A percentile compares a stretch with the other conserved stretches of the same genome.
These are phyloP conservation scores for Hepsetus odoe DNA, from an alignment of 2,113 vertebrate species.

Conservation along the genomic window DNA sequence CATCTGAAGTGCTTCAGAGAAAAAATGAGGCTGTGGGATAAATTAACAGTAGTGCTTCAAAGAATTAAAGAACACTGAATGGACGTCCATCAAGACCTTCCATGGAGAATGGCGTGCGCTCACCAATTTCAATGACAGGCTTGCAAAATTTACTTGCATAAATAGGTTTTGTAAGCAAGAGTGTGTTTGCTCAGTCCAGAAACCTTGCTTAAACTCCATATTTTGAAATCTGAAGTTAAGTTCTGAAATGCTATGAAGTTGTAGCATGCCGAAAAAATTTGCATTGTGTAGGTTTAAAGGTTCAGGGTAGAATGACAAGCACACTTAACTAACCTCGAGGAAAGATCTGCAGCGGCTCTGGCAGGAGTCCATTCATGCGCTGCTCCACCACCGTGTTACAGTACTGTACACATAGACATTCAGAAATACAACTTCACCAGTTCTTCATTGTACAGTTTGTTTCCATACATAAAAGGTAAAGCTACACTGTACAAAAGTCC, in stretches of 20 bases:
- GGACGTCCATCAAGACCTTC: not conserved
- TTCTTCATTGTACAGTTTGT: too few relatives aligned
- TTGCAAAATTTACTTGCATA: not conserved
- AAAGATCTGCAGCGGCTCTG: slow-evolving; percentile 97
- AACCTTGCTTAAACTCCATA: too few relatives aligned
- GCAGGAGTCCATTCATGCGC: slow-evolving; percentile 90
- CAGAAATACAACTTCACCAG: not conserved
- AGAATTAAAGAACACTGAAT: slow-evolving; percentile 13
- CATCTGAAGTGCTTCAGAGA: slow-evolving; percentile 81
- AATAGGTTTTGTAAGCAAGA: too few relatives aligned
- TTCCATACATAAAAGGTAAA: slow-evolving; percentile 10
- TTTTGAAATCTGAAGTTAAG: too few relatives aligned
- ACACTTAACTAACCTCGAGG: slow-evolving; percentile 76
- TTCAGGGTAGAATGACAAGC: slow-evolving; percentile 1
- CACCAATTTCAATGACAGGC: not conserved
- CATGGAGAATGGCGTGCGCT: not conserved
- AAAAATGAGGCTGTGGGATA: slow-evolving; percentile 88
- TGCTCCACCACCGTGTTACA: slow-evolving; percentile 94
- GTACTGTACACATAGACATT: slow-evolving; percentile 82
- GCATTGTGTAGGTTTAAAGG: not conserved
- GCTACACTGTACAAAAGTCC: not conserved
- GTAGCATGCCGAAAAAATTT: too few relatives aligned
- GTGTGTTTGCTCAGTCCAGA: too few relatives aligned
- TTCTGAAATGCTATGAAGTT: too few relatives aligned
- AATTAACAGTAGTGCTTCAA: slow-evolving; percentile 86